Base-by-base conservation (phyloP, 2,113 vertebrate genomes). In the Leuciscus idus region DNA sequence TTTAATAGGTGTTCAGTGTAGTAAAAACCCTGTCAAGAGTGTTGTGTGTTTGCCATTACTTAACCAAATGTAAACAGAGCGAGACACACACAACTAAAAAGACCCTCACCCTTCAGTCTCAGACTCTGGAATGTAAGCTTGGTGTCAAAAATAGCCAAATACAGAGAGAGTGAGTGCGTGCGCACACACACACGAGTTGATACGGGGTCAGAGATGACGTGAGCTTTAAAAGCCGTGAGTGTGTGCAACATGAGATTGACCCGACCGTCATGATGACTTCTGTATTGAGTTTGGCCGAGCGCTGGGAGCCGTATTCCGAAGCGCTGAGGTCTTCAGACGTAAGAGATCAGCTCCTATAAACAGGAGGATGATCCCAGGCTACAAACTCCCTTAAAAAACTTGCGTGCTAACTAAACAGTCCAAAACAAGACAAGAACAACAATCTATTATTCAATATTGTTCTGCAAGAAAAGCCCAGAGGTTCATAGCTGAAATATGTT, bases 161-260 rank as follows among this genome's bases (percentile, higher is more conserved):
- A 75, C 39, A 59, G 86, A 72, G 55, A 76, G 84, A 88, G 86
- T 80, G 68, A 84, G 88, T 46, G 46, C 46, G 5, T 2, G 2
- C 52, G 2, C 17, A 21, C 55, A 57, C 55, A 86, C 66, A 15
- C 50, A 26, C 9, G 61, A 84, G 91, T 91, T 91, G 88, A 89
- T 76, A 81, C 43, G 61, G 87, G 86, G 89, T 85, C 83, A 83
- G 7, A 8, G 76, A 36, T 86, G 64, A 91, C 87, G 85, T 85
- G 78, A 70, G 79, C 48, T 62, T 15, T n/a, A 84, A 81, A 88
- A 87, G 82, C 70, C 82, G 79, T 6, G 74, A 62, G 62, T 75
- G 46, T 83, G 79, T 83, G 78, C 57, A 85, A 88, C 48, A 11
- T 66, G 79, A 85, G 59, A 64, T 75, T 79, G 77, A 39, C 70